Conservation (phyloP, 2,888 invertebrate species). For the Sylvicola cinctus region DNA sequence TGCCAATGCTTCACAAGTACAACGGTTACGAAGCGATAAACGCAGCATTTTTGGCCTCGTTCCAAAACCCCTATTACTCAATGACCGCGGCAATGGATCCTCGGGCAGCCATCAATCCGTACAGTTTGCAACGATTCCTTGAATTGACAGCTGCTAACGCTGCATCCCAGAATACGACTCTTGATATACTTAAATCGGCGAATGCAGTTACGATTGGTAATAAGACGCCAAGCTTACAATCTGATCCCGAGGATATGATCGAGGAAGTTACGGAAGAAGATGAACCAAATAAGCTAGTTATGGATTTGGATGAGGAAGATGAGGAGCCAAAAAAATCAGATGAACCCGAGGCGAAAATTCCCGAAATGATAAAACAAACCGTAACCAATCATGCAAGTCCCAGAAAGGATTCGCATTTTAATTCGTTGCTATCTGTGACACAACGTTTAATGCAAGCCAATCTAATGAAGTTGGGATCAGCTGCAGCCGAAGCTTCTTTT, state of each 20-base stretch:
- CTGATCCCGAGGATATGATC: constrained; percentile 36
- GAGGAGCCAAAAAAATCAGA: constrained; percentile 14
- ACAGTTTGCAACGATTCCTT: constrained; percentile 21
- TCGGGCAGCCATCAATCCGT: constrained; percentile 17
- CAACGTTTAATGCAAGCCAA: constrained; percentile 51
- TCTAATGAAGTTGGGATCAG: constrained; percentile 38
- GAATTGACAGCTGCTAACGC: constrained; percentile 18
- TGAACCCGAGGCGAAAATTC: too few species aligned
- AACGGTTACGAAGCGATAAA: constrained; percentile 36
- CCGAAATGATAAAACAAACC: constrained; percentile 27
- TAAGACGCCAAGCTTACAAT: constrained; percentile 11
- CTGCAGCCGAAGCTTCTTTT: constrained; percentile 28
- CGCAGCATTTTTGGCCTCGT: constrained; percentile 32
- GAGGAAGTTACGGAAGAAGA: constrained; percentile 40
- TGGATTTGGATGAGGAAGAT: constrained; percentile 44
- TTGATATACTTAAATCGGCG: constrained; percentile 2
- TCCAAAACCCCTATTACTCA: constrained; percentile 22
- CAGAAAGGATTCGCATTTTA: constrained; percentile 13
- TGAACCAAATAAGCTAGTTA: constrained; percentile 34
- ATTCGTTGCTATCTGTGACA: constrained; percentile 34
- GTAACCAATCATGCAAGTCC: constrained; percentile 17
- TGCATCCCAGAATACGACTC: constrained; percentile 9
- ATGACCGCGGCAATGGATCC: constrained; percentile 21
- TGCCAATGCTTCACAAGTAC: constrained; percentile 50
- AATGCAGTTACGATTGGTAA: constrained; percentile 1